Evolutionary conservation across 2,113 vertebrate genomes (phyloP).

Genomic region (Crotalus tigris): DNA sequence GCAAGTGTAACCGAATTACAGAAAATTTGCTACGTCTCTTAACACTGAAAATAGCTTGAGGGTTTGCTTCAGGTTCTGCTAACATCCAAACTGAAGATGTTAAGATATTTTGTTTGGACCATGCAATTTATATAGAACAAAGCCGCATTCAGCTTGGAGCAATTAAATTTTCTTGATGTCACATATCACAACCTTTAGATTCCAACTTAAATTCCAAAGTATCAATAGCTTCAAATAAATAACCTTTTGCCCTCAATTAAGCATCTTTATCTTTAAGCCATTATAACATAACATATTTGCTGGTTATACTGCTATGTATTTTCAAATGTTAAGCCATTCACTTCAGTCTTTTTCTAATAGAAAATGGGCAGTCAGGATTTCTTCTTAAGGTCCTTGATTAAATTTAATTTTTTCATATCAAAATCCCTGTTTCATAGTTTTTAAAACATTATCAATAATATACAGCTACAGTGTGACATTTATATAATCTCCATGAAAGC

Average conservation of each 20-base stretch:
- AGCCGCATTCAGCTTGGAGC: not conserved
- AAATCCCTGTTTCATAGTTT: not conserved
- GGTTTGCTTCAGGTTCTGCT: constrained; percentile 2
- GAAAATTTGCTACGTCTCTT: not conserved
- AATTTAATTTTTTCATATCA: constrained; percentile 34
- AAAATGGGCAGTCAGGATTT: constrained; percentile 37
- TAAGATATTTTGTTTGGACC: not conserved
- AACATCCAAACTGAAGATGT: constrained; percentile 16
- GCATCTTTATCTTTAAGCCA: constrained; percentile 43
- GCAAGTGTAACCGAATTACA: accelerated
- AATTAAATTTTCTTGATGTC: not conserved
- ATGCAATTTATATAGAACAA: constrained; percentile 17
- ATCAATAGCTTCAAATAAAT: constrained; percentile 40
- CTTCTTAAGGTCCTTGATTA: constrained; percentile 36
- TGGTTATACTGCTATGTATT: constrained; percentile 22
- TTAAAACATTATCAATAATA: constrained; percentile 27
- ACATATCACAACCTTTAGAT: constrained; percentile 15
- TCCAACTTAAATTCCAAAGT: constrained; percentile 37
- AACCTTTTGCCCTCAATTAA: constrained; percentile 46
- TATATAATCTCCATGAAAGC: not conserved
- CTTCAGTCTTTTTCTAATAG: constrained; percentile 45
- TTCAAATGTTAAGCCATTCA: constrained; percentile 34
- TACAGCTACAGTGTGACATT: not conserved
- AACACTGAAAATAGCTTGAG: not conserved
- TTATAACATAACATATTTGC: constrained; percentile 1